A percentile compares a stretch with the other conserved stretches of the same genome.
Evolutionary conservation across 2,888 invertebrate genomes (phyloP).

Genomic region (Alcis repandata): DNA sequence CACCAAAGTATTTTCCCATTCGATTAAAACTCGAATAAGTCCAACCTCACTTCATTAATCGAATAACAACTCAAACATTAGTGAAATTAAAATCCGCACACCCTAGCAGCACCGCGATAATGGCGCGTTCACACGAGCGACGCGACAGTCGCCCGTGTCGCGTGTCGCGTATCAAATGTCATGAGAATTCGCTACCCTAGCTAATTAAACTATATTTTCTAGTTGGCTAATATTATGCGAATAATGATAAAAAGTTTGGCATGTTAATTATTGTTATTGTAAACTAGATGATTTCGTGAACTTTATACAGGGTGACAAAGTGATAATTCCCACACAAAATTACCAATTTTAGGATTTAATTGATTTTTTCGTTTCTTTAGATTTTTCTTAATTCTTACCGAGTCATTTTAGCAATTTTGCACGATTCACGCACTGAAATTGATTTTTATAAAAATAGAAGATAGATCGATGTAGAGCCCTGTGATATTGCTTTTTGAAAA

Average conservation of each 20-base stretch:
- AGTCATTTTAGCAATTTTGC: no score
- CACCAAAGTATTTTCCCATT: neutral
- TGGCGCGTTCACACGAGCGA: conserved; percentile 35
- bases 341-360: neutral
- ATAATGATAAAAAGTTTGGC: neutral
- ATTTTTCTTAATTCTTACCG: no score
- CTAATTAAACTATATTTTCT: conserved; percentile 24
- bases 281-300: no score
- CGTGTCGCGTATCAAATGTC: conserved; percentile 34
- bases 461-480: no score
- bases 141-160: conserved; percentile 17
- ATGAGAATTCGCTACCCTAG: conserved; percentile 30
- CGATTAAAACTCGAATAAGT: neutral
- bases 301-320: no score
- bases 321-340: no score
- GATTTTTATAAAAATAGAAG: no score
- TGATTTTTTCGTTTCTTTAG: neutral
- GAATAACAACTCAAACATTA: conserved; percentile 14
- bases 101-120: conserved; percentile 27
- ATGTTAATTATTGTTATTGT: neutral
- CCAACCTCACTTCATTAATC: neutral
- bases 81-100: conserved; percentile 26
- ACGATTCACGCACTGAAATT: no score
- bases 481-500: no score
- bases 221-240: conserved; percentile 12